Conservation (phyloP, 2,888 invertebrate species). For the Pristionchus entomophagus region DNA sequence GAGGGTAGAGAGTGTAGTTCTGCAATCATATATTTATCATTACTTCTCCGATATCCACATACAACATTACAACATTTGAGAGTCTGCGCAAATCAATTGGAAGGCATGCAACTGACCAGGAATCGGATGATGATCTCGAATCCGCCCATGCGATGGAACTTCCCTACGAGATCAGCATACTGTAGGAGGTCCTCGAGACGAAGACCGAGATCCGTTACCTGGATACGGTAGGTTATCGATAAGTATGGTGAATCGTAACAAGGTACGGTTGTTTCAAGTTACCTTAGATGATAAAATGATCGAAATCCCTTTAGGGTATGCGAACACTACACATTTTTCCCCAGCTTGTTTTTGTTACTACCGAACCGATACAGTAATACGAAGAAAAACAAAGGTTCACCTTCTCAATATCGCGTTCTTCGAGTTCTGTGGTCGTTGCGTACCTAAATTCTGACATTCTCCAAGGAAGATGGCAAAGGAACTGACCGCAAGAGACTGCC, state of each 20-base stretch:
- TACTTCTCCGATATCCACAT: neutral
- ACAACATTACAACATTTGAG: neutral
- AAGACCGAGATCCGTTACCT: slow-evolving; percentile 42
- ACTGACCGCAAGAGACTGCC: slow-evolving; percentile 36
- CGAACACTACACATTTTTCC: neutral
- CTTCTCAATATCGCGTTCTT: slow-evolving; percentile 4
- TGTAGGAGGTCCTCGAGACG: slow-evolving; percentile 46
- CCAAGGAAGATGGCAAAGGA: neutral
- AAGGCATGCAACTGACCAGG: slow-evolving; percentile 21
- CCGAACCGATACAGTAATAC: too few species aligned
- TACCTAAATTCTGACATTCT: neutral
- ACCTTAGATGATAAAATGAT: too few species aligned
- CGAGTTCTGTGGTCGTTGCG: slow-evolving; percentile 31
- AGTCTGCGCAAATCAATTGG: too few species aligned
- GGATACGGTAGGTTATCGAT: neutral
- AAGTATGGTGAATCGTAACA: neutral
- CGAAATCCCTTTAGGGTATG: too few species aligned
- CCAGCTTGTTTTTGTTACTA: neutral
- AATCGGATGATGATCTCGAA: slow-evolving; percentile 42
- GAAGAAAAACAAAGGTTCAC: neutral
- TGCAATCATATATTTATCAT: neutral
- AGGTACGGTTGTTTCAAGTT: too few species aligned
- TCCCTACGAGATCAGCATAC: slow-evolving; percentile 40
- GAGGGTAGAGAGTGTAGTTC: slow-evolving; percentile 28
- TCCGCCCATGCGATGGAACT: slow-evolving; percentile 46